phyloP scores from a whole-genome alignment of 2,888 invertebrate genomes.

The Nematopogon swammerdamellus region DNA sequence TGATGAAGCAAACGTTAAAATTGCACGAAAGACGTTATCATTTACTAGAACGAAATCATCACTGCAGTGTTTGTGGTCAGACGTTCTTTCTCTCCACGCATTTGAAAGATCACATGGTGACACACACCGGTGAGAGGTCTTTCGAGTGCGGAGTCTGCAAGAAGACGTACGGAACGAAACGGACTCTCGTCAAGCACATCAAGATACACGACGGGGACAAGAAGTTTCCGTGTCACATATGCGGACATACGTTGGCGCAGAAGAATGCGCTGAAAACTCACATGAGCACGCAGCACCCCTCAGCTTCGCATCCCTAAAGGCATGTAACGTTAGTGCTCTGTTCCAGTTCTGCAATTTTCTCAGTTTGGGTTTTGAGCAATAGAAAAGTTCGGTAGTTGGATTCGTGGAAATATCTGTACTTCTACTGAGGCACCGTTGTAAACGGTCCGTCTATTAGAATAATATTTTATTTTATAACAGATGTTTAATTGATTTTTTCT shows the following conservation, averaged over 20 bases:
- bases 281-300: not conserved
- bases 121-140: conserved; percentile 41
- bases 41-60: conserved; percentile 39
- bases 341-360: too few species aligned
- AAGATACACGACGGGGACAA: conserved; percentile 3
- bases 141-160: conserved; percentile 18
- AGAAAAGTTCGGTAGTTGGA: too few species aligned
- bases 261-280: not conserved
- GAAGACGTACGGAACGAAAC: conserved; percentile 4
- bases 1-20: conserved; percentile 44
- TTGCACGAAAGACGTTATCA: conserved; percentile 39
- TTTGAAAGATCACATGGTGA: conserved; percentile 52
- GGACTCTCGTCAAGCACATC: conserved; percentile 9
- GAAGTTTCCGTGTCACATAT: conserved; percentile 9
- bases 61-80: conserved; percentile 47
- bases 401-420: too few species aligned
- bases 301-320: too few species aligned
- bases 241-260: not conserved
- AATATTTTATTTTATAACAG: too few species aligned
- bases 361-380: too few species aligned
- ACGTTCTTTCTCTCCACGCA: conserved; percentile 50
- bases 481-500: too few species aligned
- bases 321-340: too few species aligned
- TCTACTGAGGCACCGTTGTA: too few species aligned
- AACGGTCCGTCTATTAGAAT: too few species aligned